These are phyloP conservation scores for Hoplodrina blanda DNA, from an alignment of 2,888 invertebrate genomes.

Conservation along the genomic window DNA sequence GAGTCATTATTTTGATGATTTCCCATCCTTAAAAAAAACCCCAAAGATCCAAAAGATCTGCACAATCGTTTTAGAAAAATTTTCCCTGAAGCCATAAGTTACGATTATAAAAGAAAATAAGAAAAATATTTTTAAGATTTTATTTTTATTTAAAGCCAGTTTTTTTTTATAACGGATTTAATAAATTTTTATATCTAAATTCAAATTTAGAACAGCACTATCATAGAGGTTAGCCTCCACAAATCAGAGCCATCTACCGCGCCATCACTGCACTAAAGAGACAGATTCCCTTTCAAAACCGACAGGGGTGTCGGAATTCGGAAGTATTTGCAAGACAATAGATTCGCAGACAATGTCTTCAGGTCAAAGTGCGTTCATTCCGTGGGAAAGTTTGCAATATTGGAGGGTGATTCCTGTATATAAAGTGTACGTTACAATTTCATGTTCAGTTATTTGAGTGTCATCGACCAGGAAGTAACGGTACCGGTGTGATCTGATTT, in stretches of 20 bases:
- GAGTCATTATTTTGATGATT: no score
- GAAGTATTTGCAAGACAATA: conserved; percentile 84
- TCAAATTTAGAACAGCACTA: no score
- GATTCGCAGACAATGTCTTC: conserved; percentile 79
- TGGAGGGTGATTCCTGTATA: conserved; percentile 84
- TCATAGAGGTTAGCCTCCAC: background rate
- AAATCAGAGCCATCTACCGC: conserved; percentile 78
- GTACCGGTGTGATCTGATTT: conserved; percentile 36
- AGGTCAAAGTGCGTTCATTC: conserved; percentile 82
- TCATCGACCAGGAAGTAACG: conserved; percentile 84
- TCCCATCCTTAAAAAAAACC: no score
- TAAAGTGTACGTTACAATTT: conserved; percentile 76
- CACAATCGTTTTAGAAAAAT: no score
- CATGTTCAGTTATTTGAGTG: conserved; percentile 81
- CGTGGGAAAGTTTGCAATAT: conserved; percentile 80
- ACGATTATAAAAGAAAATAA: no score
- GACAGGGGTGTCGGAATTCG: conserved; percentile 75
- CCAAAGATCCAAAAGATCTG: no score
- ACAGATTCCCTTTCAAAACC: conserved; percentile 66
- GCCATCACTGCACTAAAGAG: conserved; percentile 67
- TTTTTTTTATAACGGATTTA: background rate
- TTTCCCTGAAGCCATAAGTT: no score
- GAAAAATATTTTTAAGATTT: background rate
- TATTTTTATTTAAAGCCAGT: no score
- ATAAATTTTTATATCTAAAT: no score